Evolutionary conservation across 2,888 invertebrate genomes (phyloP), one percentile per base, ranked within the genome.

Genomic region (Chironomus riparius): DNA sequence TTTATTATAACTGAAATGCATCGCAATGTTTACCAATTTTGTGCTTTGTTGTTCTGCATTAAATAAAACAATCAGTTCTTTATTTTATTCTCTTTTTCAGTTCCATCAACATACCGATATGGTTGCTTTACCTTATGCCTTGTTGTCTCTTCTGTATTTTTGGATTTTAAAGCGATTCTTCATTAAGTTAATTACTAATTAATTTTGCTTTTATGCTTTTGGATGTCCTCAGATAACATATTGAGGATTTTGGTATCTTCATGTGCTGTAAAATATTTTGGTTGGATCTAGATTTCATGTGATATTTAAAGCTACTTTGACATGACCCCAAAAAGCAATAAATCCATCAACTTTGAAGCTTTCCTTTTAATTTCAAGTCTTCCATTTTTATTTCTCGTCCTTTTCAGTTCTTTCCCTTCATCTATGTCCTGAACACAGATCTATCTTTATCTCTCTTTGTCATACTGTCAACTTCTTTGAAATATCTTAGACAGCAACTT

Each of bases 291-390:
- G 38, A 38, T 38, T 38, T 1, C 10, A 10, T 38, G 38, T 38
- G 38, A 38, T 38, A 38, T 38, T 10, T 2, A 38, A 38, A 38
- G 38, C 38, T 38, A 10, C 38, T 10, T 38, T 38, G 38, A 38
- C 38, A 38, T 38, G 38, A 50, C 47, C 21, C 18, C 68, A 48
- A 22, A 74, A 65, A 65, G 74, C 47, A 74, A 74, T 74, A 74
- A 74, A 74, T 74, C 74, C 68, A 68, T 74, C 74, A 74, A 72
- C n/a, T 22, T 56, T 28, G 50, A 28, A 47, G 18, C 7, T 56
- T 56, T 56, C 50, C 50, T 48, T 70, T 62, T 50, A 28, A n/a
- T 72, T 72, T 47, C 68, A 21, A 15, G 18, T 62, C 48, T 70
- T 47, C 24, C 22, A n/a, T 50, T 50, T 50, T 50, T 13, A 12